phyloP scores from a whole-genome alignment of 1,140 invertebrate genomes.

The Aphaenogaster ashmeadi region DNA sequence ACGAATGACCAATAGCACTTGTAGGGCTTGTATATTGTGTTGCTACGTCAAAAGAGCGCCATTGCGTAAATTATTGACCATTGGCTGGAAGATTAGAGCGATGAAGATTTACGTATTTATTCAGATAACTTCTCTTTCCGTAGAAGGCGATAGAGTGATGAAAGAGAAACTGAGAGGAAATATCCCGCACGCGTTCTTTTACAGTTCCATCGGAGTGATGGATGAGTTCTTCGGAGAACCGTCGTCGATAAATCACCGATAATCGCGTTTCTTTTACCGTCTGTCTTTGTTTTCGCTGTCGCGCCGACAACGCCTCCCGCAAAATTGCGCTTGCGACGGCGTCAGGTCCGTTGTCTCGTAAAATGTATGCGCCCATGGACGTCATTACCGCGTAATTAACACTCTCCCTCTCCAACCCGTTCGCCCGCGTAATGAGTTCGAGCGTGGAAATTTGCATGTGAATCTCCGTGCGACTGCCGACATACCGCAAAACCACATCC shows the following conservation, averaged over 20 bases:
- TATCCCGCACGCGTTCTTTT: constrained; percentile 12
- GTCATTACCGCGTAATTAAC: constrained; percentile 72
- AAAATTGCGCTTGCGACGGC: constrained; percentile 2
- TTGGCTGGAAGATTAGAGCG: constrained; percentile 17
- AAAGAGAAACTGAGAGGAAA: constrained; percentile 7
- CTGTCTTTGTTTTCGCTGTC: constrained; percentile 56
- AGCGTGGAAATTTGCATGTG: constrained; percentile 63
- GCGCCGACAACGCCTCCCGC: constrained; percentile 13
- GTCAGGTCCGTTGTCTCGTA: constrained; percentile 54
- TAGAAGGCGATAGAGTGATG: constrained; percentile 41
- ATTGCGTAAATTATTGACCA: constrained; percentile 18
- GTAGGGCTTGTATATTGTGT: not conserved
- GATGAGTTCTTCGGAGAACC: constrained; percentile 72
- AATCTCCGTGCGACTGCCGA: constrained; percentile 14
- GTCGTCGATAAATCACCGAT: constrained; percentile 70
- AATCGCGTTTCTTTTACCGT: constrained; percentile 43
- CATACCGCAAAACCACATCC: constrained; percentile 37
- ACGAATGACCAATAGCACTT: not conserved
- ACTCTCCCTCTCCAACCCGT: not conserved
- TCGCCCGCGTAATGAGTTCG: constrained; percentile 42
- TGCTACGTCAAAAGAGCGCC: not conserved
- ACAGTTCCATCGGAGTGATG: constrained; percentile 50
- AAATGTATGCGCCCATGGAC: constrained; percentile 9
- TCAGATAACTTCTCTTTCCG: constrained; percentile 21
- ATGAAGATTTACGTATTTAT: constrained; percentile 47